phyloP scores from a whole-genome alignment of 1,140 invertebrate genomes.

The Orussus abietinus region DNA sequence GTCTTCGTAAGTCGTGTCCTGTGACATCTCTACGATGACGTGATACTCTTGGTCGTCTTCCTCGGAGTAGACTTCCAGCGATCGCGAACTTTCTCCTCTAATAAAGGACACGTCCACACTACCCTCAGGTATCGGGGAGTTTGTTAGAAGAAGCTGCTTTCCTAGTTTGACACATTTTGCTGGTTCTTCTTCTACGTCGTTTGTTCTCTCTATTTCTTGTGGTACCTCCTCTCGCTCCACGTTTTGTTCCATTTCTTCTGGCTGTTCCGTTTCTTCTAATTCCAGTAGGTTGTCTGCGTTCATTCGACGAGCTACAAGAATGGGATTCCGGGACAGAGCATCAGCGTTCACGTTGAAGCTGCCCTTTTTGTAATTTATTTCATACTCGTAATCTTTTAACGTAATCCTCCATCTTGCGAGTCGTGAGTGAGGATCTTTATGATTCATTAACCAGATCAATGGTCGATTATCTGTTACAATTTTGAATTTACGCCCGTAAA shows the following conservation, averaged over 20 bases:
- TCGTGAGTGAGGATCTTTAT: slow-evolving; percentile 25
- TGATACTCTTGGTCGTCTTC: slow-evolving; percentile 2
- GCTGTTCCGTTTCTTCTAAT: not conserved
- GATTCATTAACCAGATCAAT: slow-evolving; percentile 10
- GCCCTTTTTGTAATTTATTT: not conserved
- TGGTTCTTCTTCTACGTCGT: not conserved
- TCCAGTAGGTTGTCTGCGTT: not conserved
- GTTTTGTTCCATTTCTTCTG: slow-evolving; percentile 3
- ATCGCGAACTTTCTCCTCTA: not conserved
- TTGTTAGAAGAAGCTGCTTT: not conserved
- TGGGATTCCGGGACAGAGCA: no score
- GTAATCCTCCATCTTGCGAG: slow-evolving; percentile 28
- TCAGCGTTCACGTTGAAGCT: not conserved
- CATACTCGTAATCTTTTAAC: slow-evolving; percentile 28
- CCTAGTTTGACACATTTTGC: not conserved
- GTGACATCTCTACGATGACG: not conserved
- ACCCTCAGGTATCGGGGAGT: slow-evolving; percentile 4
- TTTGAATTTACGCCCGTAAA: slow-evolving; percentile 13
- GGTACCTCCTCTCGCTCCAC: not conserved
- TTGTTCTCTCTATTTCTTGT: not conserved
- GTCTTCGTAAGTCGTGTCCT: not conserved
- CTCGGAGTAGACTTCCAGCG: slow-evolving; percentile 4
- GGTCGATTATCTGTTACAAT: slow-evolving; percentile 17
- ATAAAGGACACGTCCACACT: slow-evolving; percentile 6
- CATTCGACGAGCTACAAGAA: no score